A percentile compares a stretch with the other conserved stretches of the same genome.
Evolutionary conservation across 2,888 invertebrate genomes (phyloP).

Genomic region (Brenthis ino): DNA sequence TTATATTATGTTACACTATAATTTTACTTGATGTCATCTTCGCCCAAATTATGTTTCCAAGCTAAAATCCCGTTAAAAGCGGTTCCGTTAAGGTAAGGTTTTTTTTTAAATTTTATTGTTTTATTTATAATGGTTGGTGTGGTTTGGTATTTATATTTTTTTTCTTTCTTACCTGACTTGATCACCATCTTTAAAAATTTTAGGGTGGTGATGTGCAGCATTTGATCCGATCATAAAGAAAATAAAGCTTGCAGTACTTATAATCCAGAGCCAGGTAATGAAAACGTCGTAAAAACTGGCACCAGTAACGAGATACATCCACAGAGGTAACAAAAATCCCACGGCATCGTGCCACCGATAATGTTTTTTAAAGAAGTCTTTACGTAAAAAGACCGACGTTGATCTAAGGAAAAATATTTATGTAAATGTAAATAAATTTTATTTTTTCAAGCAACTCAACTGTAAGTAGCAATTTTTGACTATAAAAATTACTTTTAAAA

Average conservation of each 20-base stretch:
- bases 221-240: conserved; percentile 86
- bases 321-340: conserved; percentile 65
- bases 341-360: conserved; percentile 63
- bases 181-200: conserved; percentile 91
- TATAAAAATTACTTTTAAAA: too few species aligned
- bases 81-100: too few species aligned
- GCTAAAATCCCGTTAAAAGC: too few species aligned
- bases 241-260: conserved; percentile 81
- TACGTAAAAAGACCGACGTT: conserved; percentile 49
- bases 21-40: too few species aligned
- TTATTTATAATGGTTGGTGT: too few species aligned
- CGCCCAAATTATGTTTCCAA: too few species aligned
- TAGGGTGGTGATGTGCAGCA: conserved; percentile 92
- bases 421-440: too few species aligned
- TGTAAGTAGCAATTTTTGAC: too few species aligned
- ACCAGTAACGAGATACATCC: conserved; percentile 68
- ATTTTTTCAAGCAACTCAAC: too few species aligned
- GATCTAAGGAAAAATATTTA: conserved; percentile 49
- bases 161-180: conserved; percentile 75
- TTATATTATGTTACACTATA: too few species aligned
- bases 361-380: conserved; percentile 58
- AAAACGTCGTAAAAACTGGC: conserved; percentile 58
- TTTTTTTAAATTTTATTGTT: too few species aligned
- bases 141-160: neutral
- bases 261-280: conserved; percentile 81